These are phyloP conservation scores for Falco naumanni DNA, from an alignment of 2,797 vertebrate species.

Conservation along the genomic window DNA sequence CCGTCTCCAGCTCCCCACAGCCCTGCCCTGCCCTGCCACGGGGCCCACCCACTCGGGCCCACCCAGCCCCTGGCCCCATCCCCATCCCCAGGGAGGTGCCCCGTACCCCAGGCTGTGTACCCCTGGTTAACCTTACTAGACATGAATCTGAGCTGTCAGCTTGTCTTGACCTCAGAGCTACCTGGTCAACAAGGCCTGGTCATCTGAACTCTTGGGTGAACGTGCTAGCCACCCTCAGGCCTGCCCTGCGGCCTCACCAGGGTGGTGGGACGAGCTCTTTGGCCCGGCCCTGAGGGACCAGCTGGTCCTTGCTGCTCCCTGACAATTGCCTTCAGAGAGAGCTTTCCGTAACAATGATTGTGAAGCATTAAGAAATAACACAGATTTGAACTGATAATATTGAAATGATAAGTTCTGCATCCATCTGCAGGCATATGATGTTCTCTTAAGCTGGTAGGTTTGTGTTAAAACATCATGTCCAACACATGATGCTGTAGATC, in stretches of 20 bases:
- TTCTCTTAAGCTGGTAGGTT: not conserved
- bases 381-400: not conserved
- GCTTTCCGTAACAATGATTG: not conserved
- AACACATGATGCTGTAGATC: not conserved
- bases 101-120: accelerated
- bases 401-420: not conserved
- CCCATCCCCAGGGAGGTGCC: too few relatives aligned
- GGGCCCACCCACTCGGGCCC: too few relatives aligned
- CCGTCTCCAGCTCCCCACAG: too few relatives aligned
- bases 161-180: not conserved
- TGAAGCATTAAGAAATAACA: not conserved
- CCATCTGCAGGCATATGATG: not conserved
- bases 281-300: not conserved
- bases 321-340: not conserved
- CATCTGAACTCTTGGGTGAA: not conserved
- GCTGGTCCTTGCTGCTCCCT: not conserved
- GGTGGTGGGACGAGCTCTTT: accelerated
- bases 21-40: not conserved
- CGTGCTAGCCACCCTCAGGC: not conserved
- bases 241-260: accelerated
- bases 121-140: not conserved
- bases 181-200: not conserved
- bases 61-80: not conserved
- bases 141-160: not conserved
- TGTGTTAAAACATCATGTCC: not conserved